Evolutionary conservation across 92 coral and sea anemone genomes (phyloP).

Genomic region (Metridium senile): DNA sequence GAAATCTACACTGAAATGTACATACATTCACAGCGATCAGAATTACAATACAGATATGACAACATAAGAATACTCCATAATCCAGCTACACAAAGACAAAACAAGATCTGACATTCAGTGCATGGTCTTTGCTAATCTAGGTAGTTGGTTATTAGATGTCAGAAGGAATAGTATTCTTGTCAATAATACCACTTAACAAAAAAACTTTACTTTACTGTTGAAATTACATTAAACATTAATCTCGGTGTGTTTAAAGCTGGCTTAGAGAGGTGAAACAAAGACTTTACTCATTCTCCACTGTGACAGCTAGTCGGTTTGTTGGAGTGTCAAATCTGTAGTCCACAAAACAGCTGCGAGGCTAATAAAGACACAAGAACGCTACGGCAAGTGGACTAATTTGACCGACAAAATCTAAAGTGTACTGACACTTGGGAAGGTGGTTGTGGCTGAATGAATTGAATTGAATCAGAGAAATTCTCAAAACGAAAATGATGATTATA

Average conservation of each 20-base stretch:
- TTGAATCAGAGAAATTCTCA: conserved; percentile 4
- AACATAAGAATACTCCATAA: not conserved
- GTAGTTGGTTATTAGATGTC: not conserved
- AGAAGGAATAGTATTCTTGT: not conserved
- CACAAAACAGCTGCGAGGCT: conserved; percentile 1
- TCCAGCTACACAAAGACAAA: not conserved
- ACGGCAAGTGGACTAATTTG: conserved; percentile 6
- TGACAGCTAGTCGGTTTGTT: not conserved
- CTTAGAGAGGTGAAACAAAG: not conserved
- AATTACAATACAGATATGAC: not conserved
- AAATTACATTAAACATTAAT: too few species aligned
- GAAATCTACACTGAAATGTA: conserved; percentile 5
- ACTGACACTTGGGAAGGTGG: conserved; percentile 6
- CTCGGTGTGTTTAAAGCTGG: not conserved
- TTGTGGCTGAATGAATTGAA: conserved; percentile 1
- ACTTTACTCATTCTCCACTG: not conserved
- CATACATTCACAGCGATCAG: not conserved
- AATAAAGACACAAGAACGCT: not conserved
- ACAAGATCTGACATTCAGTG: not conserved
- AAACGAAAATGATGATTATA: not conserved
- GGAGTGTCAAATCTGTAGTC: not conserved
- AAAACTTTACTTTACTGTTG: not conserved
- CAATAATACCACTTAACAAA: not conserved
- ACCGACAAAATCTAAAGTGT: conserved; percentile 26
- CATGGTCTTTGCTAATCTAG: not conserved